Evolutionary conservation across 2,797 vertebrate species (phyloP).

Genomic region (Ctenosaura bakeri): DNA sequence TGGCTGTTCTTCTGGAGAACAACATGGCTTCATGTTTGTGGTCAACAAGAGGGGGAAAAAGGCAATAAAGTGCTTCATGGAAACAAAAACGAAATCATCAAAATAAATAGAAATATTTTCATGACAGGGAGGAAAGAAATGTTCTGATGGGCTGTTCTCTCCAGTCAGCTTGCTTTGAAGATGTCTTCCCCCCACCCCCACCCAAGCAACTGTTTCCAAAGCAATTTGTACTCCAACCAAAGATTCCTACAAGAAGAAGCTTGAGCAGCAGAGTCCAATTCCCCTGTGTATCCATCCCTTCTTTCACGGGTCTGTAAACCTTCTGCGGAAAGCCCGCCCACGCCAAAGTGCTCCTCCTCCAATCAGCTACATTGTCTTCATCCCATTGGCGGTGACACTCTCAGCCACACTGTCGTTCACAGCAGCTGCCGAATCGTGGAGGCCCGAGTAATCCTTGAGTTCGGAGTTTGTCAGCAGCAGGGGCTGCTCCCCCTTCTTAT

Average conservation of each 20-base stretch:
- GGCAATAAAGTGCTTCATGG: slow-evolving; percentile 84
- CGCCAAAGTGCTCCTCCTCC: slow-evolving; percentile 58
- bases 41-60: slow-evolving; percentile 75
- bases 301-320: slow-evolving; percentile 76
- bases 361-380: slow-evolving; percentile 83
- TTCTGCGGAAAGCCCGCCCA: slow-evolving; percentile 71
- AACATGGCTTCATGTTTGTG: slow-evolving; percentile 73
- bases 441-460: slow-evolving; percentile 91
- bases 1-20: slow-evolving; percentile 61
- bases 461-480: slow-evolving; percentile 88
- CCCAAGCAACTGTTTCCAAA: slow-evolving; percentile 63
- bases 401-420: slow-evolving; percentile 83
- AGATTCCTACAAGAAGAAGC: slow-evolving; percentile 54
- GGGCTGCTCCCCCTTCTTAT: slow-evolving; percentile 90
- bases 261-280: slow-evolving; percentile 70
- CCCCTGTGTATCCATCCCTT: slow-evolving; percentile 69
- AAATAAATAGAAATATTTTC: slow-evolving; percentile 84
- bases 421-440: slow-evolving; percentile 83
- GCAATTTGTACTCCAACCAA: slow-evolving; percentile 59
- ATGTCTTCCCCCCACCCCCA: slow-evolving; percentile 44
- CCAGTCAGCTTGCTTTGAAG: slow-evolving; percentile 68
- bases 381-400: slow-evolving; percentile 85
- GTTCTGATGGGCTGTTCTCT: slow-evolving; percentile 67
- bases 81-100: slow-evolving; percentile 76
- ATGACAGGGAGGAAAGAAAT: slow-evolving; percentile 77